Base-by-base conservation (phyloP, 2,113 vertebrate genomes). In the Eretmochelys imbricata region DNA sequence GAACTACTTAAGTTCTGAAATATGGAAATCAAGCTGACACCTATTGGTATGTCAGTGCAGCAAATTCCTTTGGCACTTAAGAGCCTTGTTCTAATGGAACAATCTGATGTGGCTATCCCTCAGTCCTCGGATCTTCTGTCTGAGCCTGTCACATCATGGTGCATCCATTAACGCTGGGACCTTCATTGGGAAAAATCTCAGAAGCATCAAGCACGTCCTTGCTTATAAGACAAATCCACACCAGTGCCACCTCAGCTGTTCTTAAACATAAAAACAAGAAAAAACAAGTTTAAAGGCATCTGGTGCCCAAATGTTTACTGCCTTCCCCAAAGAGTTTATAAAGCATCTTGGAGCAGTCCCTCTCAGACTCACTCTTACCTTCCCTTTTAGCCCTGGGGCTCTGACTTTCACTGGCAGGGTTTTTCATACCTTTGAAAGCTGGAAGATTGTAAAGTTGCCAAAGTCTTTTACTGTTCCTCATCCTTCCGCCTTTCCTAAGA, bases 281-380 rank as follows among this genome's bases (percentile, higher is more conserved):
- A 38, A 72, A 38, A 72, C 19, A 54, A 72, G n/a, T 38, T 54
- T 87, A 5, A 8, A 5, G 80, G 82, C 89, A 17, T 46, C 14
- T 48, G n/a, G 4, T 80, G 20, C 2, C 46, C 31, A 76, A 54
- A 25, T 16, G 8, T 48, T 92, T 92, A 38, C 29, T 87, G 27
- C 69, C 50, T 89, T 50, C 29, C 20, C 65, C 35, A 20, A 72
- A 22, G 48, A 27, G 25, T 59, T 59, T 59, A 29, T 59, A 27
- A 84, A 48, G 57, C 87, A 57, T 54, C 76, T 94, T 85, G 91
- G 83, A n/a, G 50, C 0, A 0, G 79, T 94, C 0, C 0, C 1
- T 1, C 95, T 85, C 46, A 22, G 29, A 27, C 85, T 81, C 69
- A 16, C 86, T 88, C 89, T 42, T 54, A 42, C 16, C 7, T 8